A percentile compares a stretch with the other conserved stretches of the same genome.
phyloP scores from a whole-genome alignment of 2,888 invertebrate genomes.

The Gortyna flavago region DNA sequence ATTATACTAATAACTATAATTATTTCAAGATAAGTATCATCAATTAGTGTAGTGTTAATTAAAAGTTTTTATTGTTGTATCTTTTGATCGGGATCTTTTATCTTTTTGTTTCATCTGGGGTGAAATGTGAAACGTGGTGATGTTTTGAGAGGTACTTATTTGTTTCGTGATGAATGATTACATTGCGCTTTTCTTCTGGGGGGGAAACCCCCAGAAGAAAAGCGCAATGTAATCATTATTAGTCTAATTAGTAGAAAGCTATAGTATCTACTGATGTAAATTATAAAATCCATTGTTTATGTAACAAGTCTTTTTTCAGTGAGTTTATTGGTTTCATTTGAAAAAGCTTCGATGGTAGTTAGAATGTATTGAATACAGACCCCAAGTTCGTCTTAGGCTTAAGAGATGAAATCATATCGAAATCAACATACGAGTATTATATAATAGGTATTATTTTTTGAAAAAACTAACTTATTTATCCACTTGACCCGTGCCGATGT shows the following conservation, averaged over 20 bases:
- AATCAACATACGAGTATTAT: too few species aligned
- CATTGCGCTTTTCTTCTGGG: too few species aligned
- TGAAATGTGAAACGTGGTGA: conserved; percentile 18
- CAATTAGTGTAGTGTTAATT: conserved; percentile 60
- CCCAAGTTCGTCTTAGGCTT: neutral
- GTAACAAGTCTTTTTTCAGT: neutral
- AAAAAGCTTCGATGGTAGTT: neutral
- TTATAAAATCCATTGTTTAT: neutral
- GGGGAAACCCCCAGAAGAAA: neutral
- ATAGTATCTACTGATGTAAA: neutral
- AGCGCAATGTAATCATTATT: neutral
- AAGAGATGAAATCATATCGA: neutral
- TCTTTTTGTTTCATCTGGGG: conserved; percentile 18
- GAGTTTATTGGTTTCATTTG: neutral
- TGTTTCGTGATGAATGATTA: too few species aligned
- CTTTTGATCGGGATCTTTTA: conserved; percentile 39
- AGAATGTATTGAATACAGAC: neutral
- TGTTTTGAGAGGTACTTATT: neutral
- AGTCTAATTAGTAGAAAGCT: neutral
- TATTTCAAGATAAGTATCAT: conserved; percentile 59
- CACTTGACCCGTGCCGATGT: neutral
- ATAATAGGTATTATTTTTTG: too few species aligned
- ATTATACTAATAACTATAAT: conserved; percentile 63
- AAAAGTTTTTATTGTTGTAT: conserved; percentile 48
- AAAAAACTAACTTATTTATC: neutral